Base-by-base conservation (phyloP, 2,797 vertebrate species). In the Muraenolepis orangiensis region DNA sequence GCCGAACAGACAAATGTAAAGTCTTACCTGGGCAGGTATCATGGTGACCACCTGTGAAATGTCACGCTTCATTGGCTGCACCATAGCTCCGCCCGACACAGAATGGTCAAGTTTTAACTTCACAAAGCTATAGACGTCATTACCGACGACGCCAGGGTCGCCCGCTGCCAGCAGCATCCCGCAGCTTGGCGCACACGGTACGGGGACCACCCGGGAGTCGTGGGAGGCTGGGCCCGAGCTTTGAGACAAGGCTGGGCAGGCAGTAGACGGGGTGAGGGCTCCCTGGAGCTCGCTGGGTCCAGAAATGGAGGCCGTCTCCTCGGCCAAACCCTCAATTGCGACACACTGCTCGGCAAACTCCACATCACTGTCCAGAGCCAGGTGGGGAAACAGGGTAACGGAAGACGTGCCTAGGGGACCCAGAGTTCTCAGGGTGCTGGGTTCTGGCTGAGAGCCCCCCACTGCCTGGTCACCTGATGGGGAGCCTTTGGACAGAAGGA, bases 401-500 rank as follows among this genome's bases (percentile, higher is more conserved):
- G 86, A 85, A 36, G 79, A 10, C 61, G 83, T 16, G 42, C 78
- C 72, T 30, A 76, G 29, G 72, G 78, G 70, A 12, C 82, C 80
- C 42, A 82, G 57, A 36, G 84, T 88, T 0, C 94, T 89, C 75
- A 92, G 66, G 20, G 92, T 92, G 6, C 94, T 85, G 72, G 57
- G 57, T 26, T 96, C 95, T 67, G 95, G 64, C 0, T 92, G 90
- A 76, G 91, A 91, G 30, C 76, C 78, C 73, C 77, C 78, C 73
- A 79, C 85, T 38, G 82, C 87, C 76, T 87, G 92, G 32, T 94
- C 93, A 74, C 93, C 93, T 0, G 93, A 91, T 6, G 93, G 80
- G 75, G 90, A 89, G 70, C 86, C 86, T 91, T 97, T 97, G 36
- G 96, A 94, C 77, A 98, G 90, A 72, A 99, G 90, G 57, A 97